A percentile compares a stretch with the other conserved stretches of the same genome.
phyloP scores from a whole-genome alignment of 2,888 invertebrate species.

The Onthophagus sagittarius region DNA sequence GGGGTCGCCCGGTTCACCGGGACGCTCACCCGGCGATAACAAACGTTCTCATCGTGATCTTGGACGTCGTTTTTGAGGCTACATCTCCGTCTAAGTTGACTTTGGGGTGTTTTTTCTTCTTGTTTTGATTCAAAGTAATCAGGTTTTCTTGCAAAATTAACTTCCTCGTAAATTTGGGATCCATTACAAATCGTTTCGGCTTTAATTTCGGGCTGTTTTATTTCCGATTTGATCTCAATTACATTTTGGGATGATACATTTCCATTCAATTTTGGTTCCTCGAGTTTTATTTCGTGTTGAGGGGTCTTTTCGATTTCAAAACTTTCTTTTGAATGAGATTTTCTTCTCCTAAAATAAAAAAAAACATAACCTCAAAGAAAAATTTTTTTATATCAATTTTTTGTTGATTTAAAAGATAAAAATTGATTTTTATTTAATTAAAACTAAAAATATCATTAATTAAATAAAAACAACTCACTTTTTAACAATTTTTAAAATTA shows the following conservation, averaged over 20 bases:
- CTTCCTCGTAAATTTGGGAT: conserved; percentile 11
- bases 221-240: conserved; percentile 14
- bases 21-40: conserved; percentile 40
- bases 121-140: conserved; percentile 14
- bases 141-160: not conserved
- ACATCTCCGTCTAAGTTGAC: conserved; percentile 20
- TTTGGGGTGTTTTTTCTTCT: conserved; percentile 11
- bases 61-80: conserved; percentile 26
- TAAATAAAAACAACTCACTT: not conserved
- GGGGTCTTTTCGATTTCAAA: conserved; percentile 17
- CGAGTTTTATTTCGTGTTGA: conserved; percentile 24
- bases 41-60: conserved; percentile 25
- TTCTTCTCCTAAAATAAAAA: conserved; percentile 19
- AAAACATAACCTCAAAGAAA: too few relatives aligned
- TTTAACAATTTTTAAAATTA: not conserved
- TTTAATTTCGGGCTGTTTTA: not conserved
- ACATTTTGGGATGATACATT: conserved; percentile 24
- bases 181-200: conserved; percentile 19
- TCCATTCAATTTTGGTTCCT: conserved; percentile 28
- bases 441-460: too few relatives aligned
- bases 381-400: too few relatives aligned
- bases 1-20: conserved; percentile 42
- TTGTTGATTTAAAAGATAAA: not conserved
- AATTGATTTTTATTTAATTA: not conserved
- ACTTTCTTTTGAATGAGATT: conserved; percentile 19